phyloP scores from a whole-genome alignment of 1,140 invertebrate genomes.

The Pollicipes pollicipes region DNA sequence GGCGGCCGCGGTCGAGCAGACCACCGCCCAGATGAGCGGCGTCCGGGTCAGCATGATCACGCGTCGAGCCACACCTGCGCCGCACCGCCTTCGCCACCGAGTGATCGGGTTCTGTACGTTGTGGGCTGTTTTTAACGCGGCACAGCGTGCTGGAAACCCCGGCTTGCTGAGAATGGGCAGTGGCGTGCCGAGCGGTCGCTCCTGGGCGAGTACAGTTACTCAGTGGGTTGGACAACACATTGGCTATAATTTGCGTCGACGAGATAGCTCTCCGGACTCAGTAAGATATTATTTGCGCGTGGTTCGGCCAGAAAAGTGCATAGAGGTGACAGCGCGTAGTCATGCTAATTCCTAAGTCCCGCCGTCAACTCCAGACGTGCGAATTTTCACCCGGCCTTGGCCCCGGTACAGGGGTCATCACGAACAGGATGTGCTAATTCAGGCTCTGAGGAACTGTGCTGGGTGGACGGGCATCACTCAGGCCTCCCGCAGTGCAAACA shows the following conservation, averaged over 20 bases:
- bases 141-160: neutral
- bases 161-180: no score
- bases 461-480: no score
- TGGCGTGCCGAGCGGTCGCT: neutral
- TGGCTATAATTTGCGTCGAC: neutral
- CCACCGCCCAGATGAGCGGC: neutral
- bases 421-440: neutral
- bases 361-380: no score
- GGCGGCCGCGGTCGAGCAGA: neutral
- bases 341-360: no score
- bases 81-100: neutral
- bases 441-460: neutral
- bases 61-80: neutral
- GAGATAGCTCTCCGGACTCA: neutral
- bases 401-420: neutral
- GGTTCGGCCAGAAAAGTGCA: neutral
- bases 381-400: neutral
- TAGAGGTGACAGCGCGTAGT: neutral
- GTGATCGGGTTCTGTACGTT: neutral
- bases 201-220: neutral
- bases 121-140: neutral
- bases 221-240: neutral
- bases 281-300: neutral
- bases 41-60: neutral
- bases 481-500: no score